Percentiles rank a stretch among this genome's conserved stretches.
Conservation (phyloP, 2,113 vertebrate species). For the Tragelaphus scriptus region DNA sequence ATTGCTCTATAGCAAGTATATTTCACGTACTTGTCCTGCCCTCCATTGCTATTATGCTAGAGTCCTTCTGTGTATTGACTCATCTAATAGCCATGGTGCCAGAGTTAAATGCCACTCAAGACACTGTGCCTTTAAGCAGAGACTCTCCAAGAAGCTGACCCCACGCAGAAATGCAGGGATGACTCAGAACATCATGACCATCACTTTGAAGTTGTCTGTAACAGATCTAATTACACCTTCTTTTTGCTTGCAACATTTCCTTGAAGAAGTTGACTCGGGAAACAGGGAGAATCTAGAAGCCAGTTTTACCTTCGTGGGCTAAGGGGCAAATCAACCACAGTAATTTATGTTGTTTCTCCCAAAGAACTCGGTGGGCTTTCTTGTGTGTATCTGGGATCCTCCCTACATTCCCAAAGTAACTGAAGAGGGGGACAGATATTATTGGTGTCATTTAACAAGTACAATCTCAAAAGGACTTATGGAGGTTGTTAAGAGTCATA, state of each 20-base stretch:
- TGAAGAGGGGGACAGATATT: neutral
- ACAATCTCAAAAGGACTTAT: neutral
- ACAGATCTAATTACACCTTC: constrained; percentile 11
- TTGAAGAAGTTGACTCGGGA: neutral
- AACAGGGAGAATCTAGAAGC: neutral
- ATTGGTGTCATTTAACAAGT: neutral
- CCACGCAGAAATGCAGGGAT: neutral
- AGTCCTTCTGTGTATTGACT: neutral
- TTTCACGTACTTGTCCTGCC: neutral
- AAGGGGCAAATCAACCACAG: neutral
- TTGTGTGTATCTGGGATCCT: neutral
- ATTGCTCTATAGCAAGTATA: neutral
- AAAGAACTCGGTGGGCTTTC: neutral
- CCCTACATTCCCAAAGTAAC: neutral
- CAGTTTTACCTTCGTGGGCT: neutral
- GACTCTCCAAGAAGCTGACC: neutral
- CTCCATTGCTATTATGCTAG: neutral
- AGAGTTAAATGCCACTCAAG: neutral
- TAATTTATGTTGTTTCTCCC: neutral
- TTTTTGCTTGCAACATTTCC: neutral
- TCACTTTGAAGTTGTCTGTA: neutral
- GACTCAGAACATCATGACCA: neutral
- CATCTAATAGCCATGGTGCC: neutral
- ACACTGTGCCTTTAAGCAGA: neutral
- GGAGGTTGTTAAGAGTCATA: neutral